phyloP scores from a whole-genome alignment of 2,797 vertebrate genomes.

The Clarias pachynema region DNA sequence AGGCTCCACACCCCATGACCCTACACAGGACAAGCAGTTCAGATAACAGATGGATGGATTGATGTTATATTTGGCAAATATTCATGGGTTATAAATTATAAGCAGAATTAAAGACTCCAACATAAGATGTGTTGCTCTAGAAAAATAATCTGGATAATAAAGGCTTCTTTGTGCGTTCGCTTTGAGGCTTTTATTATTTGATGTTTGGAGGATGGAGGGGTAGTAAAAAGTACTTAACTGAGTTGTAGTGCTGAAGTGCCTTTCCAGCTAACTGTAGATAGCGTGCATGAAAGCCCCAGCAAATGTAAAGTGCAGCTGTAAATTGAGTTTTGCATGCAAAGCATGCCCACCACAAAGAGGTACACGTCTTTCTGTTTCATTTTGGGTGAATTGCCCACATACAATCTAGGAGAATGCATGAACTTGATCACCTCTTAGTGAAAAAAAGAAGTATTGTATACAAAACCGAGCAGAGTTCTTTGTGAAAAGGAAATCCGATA shows the following conservation, averaged over 20 bases:
- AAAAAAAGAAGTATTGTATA: neutral
- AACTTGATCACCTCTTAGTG: neutral
- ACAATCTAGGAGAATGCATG: neutral
- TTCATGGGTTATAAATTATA: neutral
- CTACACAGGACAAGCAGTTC: too few species aligned
- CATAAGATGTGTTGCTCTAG: neutral
- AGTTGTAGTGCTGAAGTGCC: neutral
- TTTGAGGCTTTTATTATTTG: neutral
- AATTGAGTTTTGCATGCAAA: conserved; percentile 29
- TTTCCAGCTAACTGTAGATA: neutral
- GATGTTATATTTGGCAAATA: neutral
- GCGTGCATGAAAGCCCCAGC: conserved; percentile 1
- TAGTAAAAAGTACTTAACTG: neutral
- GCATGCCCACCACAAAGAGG: neutral
- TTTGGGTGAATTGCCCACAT: neutral
- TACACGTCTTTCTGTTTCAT: conserved; percentile 16
- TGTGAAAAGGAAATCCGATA: conserved; percentile 21
- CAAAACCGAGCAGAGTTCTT: neutral
- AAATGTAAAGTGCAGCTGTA: neutral
- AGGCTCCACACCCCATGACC: too few species aligned
- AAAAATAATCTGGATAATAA: neutral
- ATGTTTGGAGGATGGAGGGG: neutral
- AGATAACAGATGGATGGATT: too few species aligned
- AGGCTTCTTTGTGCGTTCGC: neutral
- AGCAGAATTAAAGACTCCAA: neutral